A percentile compares a stretch with the other conserved stretches of the same genome.
Conservation (phyloP, 2,888 invertebrate species). For the Fissipunctia ypsillon region DNA sequence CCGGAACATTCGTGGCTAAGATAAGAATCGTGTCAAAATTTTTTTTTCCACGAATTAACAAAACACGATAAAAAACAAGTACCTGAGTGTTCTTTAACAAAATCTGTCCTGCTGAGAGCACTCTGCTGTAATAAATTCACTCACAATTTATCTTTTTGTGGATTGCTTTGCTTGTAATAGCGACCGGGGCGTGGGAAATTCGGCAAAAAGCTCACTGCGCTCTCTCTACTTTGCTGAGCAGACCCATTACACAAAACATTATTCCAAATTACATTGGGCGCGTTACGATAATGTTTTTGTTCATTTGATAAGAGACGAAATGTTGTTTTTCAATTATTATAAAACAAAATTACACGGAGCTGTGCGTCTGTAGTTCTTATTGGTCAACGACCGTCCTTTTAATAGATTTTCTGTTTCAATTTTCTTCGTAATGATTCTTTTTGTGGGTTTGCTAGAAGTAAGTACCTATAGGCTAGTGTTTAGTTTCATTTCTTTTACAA, state of each 20-base stretch:
- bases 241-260: slow-evolving; percentile 86
- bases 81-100: slow-evolving; percentile 82
- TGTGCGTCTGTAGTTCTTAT: slow-evolving; percentile 59
- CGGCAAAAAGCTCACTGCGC: slow-evolving; percentile 75
- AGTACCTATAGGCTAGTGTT: slow-evolving; percentile 23
- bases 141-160: slow-evolving; percentile 87
- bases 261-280: slow-evolving; percentile 86
- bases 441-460: slow-evolving; percentile 37
- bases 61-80: slow-evolving; percentile 78
- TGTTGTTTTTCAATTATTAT: slow-evolving; percentile 80
- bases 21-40: slow-evolving; percentile 49
- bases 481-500: slow-evolving; percentile 36
- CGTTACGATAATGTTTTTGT: slow-evolving; percentile 84
- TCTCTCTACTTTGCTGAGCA: slow-evolving; percentile 79
- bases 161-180: slow-evolving; percentile 82
- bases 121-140: slow-evolving; percentile 84
- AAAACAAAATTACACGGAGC: slow-evolving; percentile 67
- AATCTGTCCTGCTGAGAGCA: slow-evolving; percentile 86
- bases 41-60: slow-evolving; percentile 77
- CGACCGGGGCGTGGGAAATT: slow-evolving; percentile 71
- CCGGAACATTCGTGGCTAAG: slow-evolving; percentile 32
- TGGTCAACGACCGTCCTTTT: slow-evolving; percentile 58
- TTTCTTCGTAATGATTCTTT: slow-evolving; percentile 53
- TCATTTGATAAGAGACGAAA: slow-evolving; percentile 82
- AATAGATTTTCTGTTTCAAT: slow-evolving; percentile 61